Evolutionary conservation across 2,888 invertebrate species (phyloP).

Genomic region (Ophion ventricosus): DNA sequence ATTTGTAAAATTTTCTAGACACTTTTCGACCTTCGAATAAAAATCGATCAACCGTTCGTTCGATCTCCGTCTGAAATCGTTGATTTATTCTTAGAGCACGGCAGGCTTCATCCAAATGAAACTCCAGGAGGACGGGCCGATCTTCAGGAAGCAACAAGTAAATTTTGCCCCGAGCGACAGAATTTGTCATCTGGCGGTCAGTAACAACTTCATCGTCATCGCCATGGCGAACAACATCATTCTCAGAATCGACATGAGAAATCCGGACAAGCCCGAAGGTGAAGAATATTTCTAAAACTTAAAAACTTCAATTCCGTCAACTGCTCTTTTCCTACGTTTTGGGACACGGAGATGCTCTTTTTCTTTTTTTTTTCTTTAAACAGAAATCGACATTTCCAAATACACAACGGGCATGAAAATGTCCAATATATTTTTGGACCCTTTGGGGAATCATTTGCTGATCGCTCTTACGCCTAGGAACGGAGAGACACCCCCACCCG

Average conservation of each 20-base stretch:
- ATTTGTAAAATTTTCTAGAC: too few species aligned
- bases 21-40: too few species aligned
- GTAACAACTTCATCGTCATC: constrained; percentile 92
- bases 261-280: constrained; percentile 92
- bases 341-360: neutral
- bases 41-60: too few species aligned
- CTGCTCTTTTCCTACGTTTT: neutral
- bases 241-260: constrained; percentile 91
- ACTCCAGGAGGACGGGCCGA: constrained; percentile 90
- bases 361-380: constrained; percentile 53
- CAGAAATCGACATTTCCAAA: constrained; percentile 90
- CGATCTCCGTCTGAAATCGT: neutral
- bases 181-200: constrained; percentile 92
- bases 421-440: constrained; percentile 91
- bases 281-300: neutral
- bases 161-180: constrained; percentile 91
- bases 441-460: constrained; percentile 93
- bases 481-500: constrained; percentile 86
- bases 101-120: constrained; percentile 86
- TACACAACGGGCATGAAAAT: constrained; percentile 86
- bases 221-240: constrained; percentile 93
- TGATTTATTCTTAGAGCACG: constrained; percentile 79
- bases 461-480: constrained; percentile 88
- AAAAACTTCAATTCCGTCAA: neutral
- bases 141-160: constrained; percentile 94